Base-by-base conservation (phyloP, 1,140 invertebrate genomes). In the Musca domestica region DNA sequence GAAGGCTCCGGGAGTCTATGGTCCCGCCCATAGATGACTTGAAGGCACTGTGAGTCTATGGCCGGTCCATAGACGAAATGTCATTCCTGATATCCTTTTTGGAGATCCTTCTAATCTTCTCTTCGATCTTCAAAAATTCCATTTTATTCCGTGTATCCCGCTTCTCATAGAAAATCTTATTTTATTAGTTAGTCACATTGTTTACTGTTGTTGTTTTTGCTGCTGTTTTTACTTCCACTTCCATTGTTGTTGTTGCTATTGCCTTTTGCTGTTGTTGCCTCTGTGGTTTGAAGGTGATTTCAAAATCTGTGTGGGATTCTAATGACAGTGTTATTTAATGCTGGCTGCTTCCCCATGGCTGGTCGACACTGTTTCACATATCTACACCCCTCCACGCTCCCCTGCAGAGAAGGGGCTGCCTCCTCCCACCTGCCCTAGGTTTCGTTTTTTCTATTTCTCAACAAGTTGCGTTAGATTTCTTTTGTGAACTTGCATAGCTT, bases 201-300 rank as follows among this genome's bases (percentile, higher is more conserved):
- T n/a, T 9, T 7, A 17, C 12, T 17, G 54, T 4, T 49, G 47
- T 15, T 15, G 19, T 10, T 58, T 23, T 17, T 58, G 25, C 7
- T 34, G 56, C 14, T 61, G 56, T 34, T 27, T 23, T 73, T 9
- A 30, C 34, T 9, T 7, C 34, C 34, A 71, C 66, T 73, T 70
- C 69, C 70, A 68, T 20, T 48, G 34, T 71, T 69, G 67, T 63
- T 63, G 17, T 23, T 64, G 14, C 12, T 41, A 12, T 41, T 64
- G 61, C 56, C 23, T 27, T n/a, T 52, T 52, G 19, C 15, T 23
- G 9, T 23, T 52, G 9, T 56, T 56, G n/a, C 25, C 15, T 27
- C 25, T 56, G 23, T 54, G 52, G 22, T 56, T 56, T 56, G 52
- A 56, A 56, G 52, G 52, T 56, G 52, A 56, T 56, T 56, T 56